These are phyloP conservation scores for Sebastes glaucus DNA, from an alignment of 2,797 vertebrate genomes.

Conservation along the genomic window DNA sequence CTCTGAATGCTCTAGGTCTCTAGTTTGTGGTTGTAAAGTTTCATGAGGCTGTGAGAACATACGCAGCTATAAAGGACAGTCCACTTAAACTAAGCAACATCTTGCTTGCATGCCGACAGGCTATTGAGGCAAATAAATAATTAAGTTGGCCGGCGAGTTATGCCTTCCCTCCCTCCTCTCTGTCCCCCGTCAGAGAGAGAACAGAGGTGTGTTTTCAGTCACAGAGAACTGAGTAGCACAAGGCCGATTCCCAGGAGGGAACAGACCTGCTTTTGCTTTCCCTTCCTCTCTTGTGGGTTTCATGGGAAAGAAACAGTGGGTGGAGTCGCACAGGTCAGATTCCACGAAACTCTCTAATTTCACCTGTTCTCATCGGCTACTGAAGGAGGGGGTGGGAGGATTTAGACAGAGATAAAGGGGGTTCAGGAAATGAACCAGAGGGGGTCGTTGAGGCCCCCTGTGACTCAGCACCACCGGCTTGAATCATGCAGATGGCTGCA, in stretches of 20 bases:
- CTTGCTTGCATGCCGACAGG: not conserved
- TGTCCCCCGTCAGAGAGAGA: not conserved
- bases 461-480: conserved; percentile 50
- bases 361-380: conserved; percentile 61
- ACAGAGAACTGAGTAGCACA: conserved; percentile 38
- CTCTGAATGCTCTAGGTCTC: no score
- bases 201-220: conserved; percentile 60
- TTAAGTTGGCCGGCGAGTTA: conserved; percentile 17
- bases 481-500: conserved; percentile 3
- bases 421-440: conserved; percentile 46
- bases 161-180: not conserved
- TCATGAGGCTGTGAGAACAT: not conserved
- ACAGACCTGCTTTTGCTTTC: conserved; percentile 36
- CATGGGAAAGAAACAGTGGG: conserved; percentile 27
- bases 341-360: conserved; percentile 64
- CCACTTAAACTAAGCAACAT: not conserved
- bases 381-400: not conserved
- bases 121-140: not conserved
- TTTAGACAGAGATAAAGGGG: conserved; percentile 11
- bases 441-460: conserved; percentile 2
- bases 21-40: no score
- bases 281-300: conserved; percentile 18
- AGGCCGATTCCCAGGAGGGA: conserved; percentile 57
- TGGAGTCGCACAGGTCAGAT: conserved; percentile 56
- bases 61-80: not conserved